phyloP scores from a whole-genome alignment of 1,140 invertebrate genomes.

The Aphaenogaster floridana region DNA sequence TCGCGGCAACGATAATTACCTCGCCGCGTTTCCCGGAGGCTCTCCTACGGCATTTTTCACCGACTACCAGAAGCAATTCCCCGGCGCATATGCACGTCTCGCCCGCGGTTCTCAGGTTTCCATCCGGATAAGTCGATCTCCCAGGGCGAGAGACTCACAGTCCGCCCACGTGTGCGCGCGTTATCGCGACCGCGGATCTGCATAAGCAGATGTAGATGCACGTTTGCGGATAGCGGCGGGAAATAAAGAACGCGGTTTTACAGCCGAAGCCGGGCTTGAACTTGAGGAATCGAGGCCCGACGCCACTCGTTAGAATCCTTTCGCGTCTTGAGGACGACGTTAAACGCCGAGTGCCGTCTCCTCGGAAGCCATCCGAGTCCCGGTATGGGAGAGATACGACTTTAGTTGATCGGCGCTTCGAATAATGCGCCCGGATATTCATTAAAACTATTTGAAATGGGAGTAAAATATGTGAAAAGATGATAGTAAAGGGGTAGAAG shows the following conservation, averaged over 20 bases:
- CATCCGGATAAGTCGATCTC: constrained; percentile 59
- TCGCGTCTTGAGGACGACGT: constrained; percentile 31
- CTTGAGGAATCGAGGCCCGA: constrained; percentile 55
- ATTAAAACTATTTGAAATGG: background rate
- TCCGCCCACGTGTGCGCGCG: constrained; percentile 63
- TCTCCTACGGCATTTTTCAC: constrained; percentile 17
- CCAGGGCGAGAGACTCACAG: constrained; percentile 35
- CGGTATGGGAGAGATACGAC: background rate
- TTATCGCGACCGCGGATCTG: constrained; percentile 58
- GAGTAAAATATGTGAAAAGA: constrained; percentile 1
- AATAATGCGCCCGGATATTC: constrained; percentile 6
- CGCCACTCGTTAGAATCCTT: constrained; percentile 34
- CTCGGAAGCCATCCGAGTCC: constrained; percentile 32
- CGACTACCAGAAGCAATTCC: constrained; percentile 26
- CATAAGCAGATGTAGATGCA: constrained; percentile 60
- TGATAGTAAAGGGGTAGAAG: background rate
- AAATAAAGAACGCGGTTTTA: constrained; percentile 62
- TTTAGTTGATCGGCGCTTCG: background rate
- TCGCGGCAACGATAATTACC: constrained; percentile 27
- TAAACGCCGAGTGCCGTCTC: constrained; percentile 1
- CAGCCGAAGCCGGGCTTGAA: constrained; percentile 14
- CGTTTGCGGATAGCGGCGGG: constrained; percentile 42
- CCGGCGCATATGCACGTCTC: constrained; percentile 12
- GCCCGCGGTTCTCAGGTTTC: constrained; percentile 66
- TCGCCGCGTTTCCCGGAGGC: constrained; percentile 7